Conservation (phyloP, 2,113 vertebrate species). For the Calypte anna region DNA sequence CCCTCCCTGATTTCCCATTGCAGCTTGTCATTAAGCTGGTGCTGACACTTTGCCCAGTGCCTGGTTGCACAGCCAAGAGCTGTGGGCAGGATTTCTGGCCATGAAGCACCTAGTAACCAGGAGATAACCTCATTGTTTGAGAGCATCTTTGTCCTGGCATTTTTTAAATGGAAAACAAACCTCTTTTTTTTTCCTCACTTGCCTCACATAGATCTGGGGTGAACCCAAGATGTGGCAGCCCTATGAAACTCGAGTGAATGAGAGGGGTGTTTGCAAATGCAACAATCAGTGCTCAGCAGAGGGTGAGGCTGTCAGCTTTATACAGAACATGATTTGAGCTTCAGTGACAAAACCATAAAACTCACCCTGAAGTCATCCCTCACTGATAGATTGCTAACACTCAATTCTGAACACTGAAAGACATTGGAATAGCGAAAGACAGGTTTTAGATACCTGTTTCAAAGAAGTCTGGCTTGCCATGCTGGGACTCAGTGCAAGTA, state of each 20-base stretch:
- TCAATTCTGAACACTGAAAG: not conserved
- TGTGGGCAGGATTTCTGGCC: not conserved
- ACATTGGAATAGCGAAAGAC: not conserved
- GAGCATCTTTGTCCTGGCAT: not conserved
- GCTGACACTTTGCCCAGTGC: not conserved
- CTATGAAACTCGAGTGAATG: not conserved
- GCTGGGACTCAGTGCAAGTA: not conserved
- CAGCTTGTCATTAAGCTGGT: conserved; percentile 20
- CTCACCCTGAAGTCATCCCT: not conserved
- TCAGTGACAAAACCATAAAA: not conserved
- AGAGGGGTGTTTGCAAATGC: not conserved
- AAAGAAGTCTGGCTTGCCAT: not conserved
- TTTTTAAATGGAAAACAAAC: not conserved
- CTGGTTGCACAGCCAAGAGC: not conserved
- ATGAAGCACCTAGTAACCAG: not conserved
- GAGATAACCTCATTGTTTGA: not conserved
- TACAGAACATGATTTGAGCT: not conserved
- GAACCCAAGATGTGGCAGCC: not conserved
- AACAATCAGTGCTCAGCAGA: fast-evolving
- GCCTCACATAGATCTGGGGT: not conserved
- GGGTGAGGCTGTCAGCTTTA: not conserved
- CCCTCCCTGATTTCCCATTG: not conserved
- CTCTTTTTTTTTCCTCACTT: not conserved
- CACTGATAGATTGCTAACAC: not conserved
- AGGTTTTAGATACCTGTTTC: not conserved